phyloP scores from a whole-genome alignment of 2,113 vertebrate species.

The Bubo bubo region DNA sequence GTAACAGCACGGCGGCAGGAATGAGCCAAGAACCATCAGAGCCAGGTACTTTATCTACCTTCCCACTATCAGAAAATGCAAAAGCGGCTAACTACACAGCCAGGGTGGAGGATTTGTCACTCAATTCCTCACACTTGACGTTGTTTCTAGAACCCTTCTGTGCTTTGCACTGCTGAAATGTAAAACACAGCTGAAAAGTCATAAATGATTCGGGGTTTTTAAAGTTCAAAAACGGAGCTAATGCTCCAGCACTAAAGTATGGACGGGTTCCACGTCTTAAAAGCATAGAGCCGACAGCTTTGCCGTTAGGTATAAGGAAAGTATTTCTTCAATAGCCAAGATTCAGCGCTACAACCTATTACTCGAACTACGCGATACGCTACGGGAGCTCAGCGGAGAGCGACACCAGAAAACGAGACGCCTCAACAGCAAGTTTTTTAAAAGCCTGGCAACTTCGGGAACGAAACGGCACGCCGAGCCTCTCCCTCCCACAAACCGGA shows the following conservation, averaged over 20 bases:
- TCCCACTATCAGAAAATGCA: neutral
- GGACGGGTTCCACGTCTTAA: fast-evolving
- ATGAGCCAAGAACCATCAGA: neutral
- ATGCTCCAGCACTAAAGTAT: fast-evolving
- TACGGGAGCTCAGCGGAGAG: neutral
- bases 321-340: fast-evolving
- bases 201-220: neutral
- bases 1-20: neutral
- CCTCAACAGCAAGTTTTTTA: neutral
- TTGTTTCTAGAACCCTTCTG: neutral
- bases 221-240: neutral
- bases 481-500: too few species aligned
- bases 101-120: too few species aligned
- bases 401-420: neutral
- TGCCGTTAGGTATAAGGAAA: fast-evolving
- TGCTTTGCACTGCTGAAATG: neutral
- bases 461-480: fast-evolving
- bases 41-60: neutral
- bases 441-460: neutral
- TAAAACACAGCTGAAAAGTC: neutral
- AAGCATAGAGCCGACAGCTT: neutral
- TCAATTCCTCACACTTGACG: neutral
- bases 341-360: too few species aligned
- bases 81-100: neutral
- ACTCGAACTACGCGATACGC: fast-evolving